phyloP scores from a whole-genome alignment of 2,113 vertebrate species.

The Mola mola region DNA sequence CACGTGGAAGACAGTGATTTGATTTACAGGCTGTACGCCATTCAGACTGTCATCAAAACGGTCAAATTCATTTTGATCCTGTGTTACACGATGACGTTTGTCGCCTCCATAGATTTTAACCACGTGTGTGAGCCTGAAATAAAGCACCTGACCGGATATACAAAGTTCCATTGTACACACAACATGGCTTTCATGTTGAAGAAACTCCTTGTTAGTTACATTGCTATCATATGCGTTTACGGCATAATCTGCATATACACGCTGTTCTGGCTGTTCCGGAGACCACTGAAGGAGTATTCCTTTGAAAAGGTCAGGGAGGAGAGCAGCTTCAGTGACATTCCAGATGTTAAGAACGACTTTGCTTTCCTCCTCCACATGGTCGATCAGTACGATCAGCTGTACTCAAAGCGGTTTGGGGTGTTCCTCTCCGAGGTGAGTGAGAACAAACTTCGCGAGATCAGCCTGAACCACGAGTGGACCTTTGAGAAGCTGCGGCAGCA shows the following conservation, averaged over 20 bases:
- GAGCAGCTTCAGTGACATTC: conserved; percentile 98
- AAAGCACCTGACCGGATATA: conserved; percentile 94
- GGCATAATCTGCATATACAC: conserved; percentile 96
- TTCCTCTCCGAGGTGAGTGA: conserved; percentile 98
- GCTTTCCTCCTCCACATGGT: conserved; percentile 99
- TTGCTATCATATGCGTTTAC: conserved; percentile 94
- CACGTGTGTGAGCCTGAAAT: conserved; percentile 91
- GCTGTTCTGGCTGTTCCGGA: conserved; percentile 95
- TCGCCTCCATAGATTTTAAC: conserved; percentile 92
- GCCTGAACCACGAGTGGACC: conserved; percentile 97
- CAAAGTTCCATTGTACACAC: conserved; percentile 93
- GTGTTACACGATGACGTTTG: conserved; percentile 95
- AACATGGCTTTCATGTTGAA: conserved; percentile 99
- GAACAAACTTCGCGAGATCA: conserved; percentile 95
- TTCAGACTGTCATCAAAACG: conserved; percentile 96
- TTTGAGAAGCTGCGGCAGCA: conserved; percentile 96
- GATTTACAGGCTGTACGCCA: conserved; percentile 96
- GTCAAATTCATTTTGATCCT: conserved; percentile 97
- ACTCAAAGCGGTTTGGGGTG: conserved; percentile 96
- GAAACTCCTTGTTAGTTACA: conserved; percentile 97
- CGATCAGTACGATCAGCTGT: conserved; percentile 96
- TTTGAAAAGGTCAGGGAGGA: conserved; percentile 98
- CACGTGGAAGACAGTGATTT: conserved; percentile 97
- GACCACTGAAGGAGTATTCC: conserved; percentile 96
- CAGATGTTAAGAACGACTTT: conserved; percentile 98